phyloP scores from a whole-genome alignment of 2,797 vertebrate species.

The Scyliorhinus canicula region DNA sequence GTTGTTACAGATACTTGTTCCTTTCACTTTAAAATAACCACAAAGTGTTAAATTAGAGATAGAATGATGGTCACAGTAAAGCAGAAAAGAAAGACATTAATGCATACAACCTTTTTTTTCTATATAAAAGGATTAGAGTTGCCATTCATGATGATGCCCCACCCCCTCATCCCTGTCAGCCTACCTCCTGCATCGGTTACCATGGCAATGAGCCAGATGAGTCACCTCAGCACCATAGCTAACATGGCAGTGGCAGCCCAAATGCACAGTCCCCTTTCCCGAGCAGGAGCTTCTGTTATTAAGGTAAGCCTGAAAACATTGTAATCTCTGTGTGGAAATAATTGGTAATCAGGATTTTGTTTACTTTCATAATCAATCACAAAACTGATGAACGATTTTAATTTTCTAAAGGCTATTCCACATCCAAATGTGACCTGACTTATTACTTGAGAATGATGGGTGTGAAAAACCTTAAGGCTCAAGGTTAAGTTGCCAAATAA shows the following conservation, averaged over 20 bases:
- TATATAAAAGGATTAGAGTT: slow-evolving; percentile 69
- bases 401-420: neutral
- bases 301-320: slow-evolving; percentile 65
- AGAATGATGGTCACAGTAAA: neutral
- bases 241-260: slow-evolving; percentile 80
- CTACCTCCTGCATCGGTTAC: slow-evolving; percentile 82
- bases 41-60: neutral
- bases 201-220: slow-evolving; percentile 93
- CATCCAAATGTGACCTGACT: neutral
- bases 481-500: neutral
- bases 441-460: slow-evolving; percentile 11
- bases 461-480: slow-evolving; percentile 1
- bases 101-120: neutral
- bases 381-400: neutral
- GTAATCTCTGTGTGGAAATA: neutral
- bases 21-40: neutral
- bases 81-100: slow-evolving; percentile 15
- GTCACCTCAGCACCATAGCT: slow-evolving; percentile 79
- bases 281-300: slow-evolving; percentile 78
- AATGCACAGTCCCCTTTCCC: slow-evolving; percentile 78
- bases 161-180: slow-evolving; percentile 81
- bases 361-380: neutral
- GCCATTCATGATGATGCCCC: slow-evolving; percentile 90
- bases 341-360: neutral
- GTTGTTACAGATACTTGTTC: too few relatives aligned